Conservation (phyloP, 2,797 vertebrate species). For the Sternotherus odoratus region DNA sequence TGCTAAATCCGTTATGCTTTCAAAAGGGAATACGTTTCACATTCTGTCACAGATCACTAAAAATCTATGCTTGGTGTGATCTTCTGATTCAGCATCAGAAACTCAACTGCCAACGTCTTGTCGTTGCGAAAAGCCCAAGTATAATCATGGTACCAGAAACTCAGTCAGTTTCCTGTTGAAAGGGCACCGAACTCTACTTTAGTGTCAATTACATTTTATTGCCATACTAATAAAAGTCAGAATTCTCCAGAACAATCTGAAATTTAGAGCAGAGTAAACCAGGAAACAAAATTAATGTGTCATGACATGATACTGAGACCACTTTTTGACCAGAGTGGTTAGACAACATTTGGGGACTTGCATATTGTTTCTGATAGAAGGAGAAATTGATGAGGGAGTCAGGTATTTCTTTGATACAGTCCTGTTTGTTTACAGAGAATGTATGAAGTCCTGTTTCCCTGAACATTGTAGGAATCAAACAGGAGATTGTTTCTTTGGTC, state of each 20-base stretch:
- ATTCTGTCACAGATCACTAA: not conserved
- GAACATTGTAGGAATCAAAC: not conserved
- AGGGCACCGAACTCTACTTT: not conserved
- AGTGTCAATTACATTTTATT: not conserved
- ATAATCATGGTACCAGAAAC: no score
- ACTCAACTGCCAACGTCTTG: no score
- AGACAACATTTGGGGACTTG: not conserved
- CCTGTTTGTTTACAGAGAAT: not conserved
- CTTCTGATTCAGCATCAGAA: not conserved
- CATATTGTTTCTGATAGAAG: not conserved
- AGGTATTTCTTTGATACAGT: not conserved
- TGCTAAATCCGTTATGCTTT: not conserved
- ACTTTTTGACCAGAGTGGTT: not conserved
- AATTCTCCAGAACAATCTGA: not conserved
- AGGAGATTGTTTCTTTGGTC: not conserved
- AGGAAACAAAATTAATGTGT: not conserved
- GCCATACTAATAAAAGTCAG: not conserved
- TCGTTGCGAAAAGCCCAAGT: no score
- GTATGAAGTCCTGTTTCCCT: not conserved
- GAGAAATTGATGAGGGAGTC: not conserved
- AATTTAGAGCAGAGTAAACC: not conserved
- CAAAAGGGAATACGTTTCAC: not conserved
- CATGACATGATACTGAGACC: not conserved
- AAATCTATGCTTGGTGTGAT: not conserved
- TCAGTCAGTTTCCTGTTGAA: not conserved